phyloP scores from a whole-genome alignment of 2,113 vertebrate genomes.

The Odontophorus gujanensis region DNA sequence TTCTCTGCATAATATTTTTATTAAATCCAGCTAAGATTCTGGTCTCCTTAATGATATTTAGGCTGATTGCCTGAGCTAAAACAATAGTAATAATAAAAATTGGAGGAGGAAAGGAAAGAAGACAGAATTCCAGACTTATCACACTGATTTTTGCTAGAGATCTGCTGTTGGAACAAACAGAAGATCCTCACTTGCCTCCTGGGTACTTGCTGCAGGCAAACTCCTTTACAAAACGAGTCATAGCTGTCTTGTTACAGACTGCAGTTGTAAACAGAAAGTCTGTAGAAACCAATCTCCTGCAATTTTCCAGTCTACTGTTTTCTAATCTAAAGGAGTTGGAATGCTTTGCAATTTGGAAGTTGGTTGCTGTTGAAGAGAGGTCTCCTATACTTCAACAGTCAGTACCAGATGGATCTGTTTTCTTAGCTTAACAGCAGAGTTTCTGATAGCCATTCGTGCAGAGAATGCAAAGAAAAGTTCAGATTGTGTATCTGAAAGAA shows the following conservation, averaged over 20 bases:
- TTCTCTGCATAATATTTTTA: constrained; percentile 62
- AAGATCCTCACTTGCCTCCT: rapidly evolving
- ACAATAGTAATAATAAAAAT: not conserved
- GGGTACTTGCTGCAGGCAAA: constrained; percentile 17
- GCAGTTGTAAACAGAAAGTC: constrained; percentile 63
- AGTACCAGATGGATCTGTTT: constrained; percentile 58
- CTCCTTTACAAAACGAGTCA: constrained; percentile 36
- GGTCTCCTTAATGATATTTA: constrained; percentile 12
- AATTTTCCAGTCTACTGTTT: constrained; percentile 83
- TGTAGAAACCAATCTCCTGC: constrained; percentile 75
- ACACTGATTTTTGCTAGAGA: not conserved
- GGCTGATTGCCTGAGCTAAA: constrained; percentile 2
- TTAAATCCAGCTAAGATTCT: constrained; percentile 49
- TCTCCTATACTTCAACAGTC: constrained; percentile 57
- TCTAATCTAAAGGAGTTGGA: constrained; percentile 71
- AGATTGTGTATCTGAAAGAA: not conserved
- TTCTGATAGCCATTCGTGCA: constrained; percentile 1
- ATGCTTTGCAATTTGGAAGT: constrained; percentile 72
- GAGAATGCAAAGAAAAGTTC: constrained; percentile 12
- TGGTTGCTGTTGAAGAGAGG: constrained; percentile 51
- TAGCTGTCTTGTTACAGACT: constrained; percentile 65
- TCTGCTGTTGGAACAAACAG: constrained; percentile 21
- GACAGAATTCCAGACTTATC: constrained; percentile 12
- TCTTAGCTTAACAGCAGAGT: constrained; percentile 46
- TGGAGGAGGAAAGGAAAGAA: not conserved